phyloP scores from a whole-genome alignment of 2,888 invertebrate genomes.

The Clitarchus hookeri region DNA sequence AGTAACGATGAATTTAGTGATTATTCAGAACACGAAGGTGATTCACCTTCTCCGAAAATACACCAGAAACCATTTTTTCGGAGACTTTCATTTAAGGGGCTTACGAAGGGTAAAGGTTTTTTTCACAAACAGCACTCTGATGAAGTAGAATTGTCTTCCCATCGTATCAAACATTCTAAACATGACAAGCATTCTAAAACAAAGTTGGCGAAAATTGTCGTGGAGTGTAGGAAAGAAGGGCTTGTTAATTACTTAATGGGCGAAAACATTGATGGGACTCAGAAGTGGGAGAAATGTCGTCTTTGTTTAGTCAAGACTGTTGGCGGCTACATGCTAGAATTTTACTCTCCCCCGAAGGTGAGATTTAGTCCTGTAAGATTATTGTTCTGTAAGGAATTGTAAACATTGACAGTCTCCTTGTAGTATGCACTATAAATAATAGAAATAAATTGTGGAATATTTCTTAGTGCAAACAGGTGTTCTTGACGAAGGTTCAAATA shows the following conservation, averaged over 20 bases:
- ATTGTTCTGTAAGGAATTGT: too few relatives aligned
- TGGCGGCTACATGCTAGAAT: slow-evolving; percentile 93
- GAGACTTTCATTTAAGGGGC: slow-evolving; percentile 85
- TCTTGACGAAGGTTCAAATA: too few relatives aligned
- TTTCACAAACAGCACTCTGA: slow-evolving; percentile 92
- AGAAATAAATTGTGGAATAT: too few relatives aligned
- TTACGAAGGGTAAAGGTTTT: slow-evolving; percentile 79
- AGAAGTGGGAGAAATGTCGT: slow-evolving; percentile 93
- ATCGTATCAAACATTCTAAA: slow-evolving; percentile 49
- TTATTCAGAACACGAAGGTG: slow-evolving; percentile 68
- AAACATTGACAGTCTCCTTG: too few relatives aligned
- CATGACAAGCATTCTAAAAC: slow-evolving; percentile 77
- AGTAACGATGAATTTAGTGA: slow-evolving; percentile 57
- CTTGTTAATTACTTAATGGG: slow-evolving; percentile 91
- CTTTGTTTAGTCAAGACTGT: slow-evolving; percentile 89
- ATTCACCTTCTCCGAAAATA: slow-evolving; percentile 78
- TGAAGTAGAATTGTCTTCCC: slow-evolving; percentile 71
- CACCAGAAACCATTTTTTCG: slow-evolving; percentile 83
- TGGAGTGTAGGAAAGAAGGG: slow-evolving; percentile 92
- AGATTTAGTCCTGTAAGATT: slow-evolving; percentile 25
- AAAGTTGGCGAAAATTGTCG: slow-evolving; percentile 88
- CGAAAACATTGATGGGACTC: slow-evolving; percentile 85
- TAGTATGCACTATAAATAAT: too few relatives aligned
- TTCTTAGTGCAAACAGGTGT: too few relatives aligned
- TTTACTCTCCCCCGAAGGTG: slow-evolving; percentile 93